Base-by-base conservation (phyloP, 2,888 invertebrate species). In the Meganola albula region DNA sequence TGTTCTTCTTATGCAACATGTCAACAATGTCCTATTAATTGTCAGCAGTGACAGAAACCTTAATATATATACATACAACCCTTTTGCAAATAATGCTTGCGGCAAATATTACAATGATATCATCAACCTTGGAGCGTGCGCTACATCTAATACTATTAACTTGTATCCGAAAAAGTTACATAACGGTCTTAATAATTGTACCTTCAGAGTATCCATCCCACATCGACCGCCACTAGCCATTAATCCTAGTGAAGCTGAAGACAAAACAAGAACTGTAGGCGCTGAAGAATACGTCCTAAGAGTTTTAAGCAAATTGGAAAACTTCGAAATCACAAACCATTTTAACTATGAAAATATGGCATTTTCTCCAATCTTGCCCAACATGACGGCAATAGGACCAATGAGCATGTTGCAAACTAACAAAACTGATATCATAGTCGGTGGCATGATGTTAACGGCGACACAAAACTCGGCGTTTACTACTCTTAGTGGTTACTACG, bases 1-100 rank as follows among this genome's bases (percentile, higher is more conserved):
- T 10, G 31, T 43, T 11, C 41, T 76, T 4, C 33, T 74, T 2
- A 27, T 36, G 5, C 8, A 37, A 4, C 65, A 53, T 11, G 51
- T 74, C 0, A 18, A 37, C 3, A 50, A 70, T 14, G 66, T 62
- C 0, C n/a, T 73, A 2, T 40, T 75, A 1, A 23, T 70, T 1
- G 60, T 64, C 14, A 58, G 58, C 7, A 58, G 49, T 0, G 14
- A 38, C 2, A 47, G 65, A 5, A 45, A 52, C 2, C n/a, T n/a
- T n/a, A 31, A 64, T 4, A 12, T 75, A 7, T 73, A 63, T 33
- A 56, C 66, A 0, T 78, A 73, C 36, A 65, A 76, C 39, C 72
- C 75, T 0, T 75, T 54, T 13, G 63, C 67, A 25, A 64, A 76
- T 26, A 63, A 57, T 24, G 62, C 58, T 0, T 78, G 78, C 34